Percentiles rank a stretch among this genome's conserved stretches.
Conservation (phyloP, 2,113 vertebrate species). For the Gadus macrocephalus region DNA sequence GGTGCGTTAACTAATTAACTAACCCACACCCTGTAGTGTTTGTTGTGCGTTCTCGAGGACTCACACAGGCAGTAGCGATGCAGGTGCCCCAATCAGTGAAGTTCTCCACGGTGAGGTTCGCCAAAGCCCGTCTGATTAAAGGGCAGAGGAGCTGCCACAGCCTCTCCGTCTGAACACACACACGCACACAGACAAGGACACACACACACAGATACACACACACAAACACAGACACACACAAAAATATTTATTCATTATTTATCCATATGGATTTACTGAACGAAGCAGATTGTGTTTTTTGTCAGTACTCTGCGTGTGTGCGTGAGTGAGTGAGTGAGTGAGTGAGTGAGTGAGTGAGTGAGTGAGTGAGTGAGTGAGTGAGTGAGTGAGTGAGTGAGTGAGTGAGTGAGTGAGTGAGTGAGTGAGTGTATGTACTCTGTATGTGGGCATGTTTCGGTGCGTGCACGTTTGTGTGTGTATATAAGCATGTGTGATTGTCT, state of each 20-base stretch:
- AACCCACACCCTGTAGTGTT: constrained; percentile 5
- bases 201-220: too few relatives aligned
- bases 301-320: constrained; percentile 16
- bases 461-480: too few relatives aligned
- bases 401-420: too few relatives aligned
- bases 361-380: too few relatives aligned
- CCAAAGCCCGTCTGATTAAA: constrained; percentile 85
- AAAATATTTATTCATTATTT: constrained; percentile 34
- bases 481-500: too few relatives aligned
- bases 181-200: constrained; percentile 9
- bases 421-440: neutral
- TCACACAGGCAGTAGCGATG: constrained; percentile 93
- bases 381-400: too few relatives aligned
- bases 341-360: too few relatives aligned
- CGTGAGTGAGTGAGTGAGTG: too few relatives aligned
- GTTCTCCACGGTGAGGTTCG: constrained; percentile 91
- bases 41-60: constrained; percentile 39
- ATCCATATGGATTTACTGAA: constrained; percentile 63
- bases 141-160: constrained; percentile 88
- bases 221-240: constrained; percentile 1
- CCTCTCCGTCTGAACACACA: constrained; percentile 79
- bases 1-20: too few relatives aligned
- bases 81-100: constrained; percentile 95
- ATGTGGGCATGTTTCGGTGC: too few relatives aligned
- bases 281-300: constrained; percentile 14